Percentiles rank a stretch among this genome's conserved stretches.
phyloP scores from a whole-genome alignment of 2,797 vertebrate species.

The Syngnathus rostellatus region DNA sequence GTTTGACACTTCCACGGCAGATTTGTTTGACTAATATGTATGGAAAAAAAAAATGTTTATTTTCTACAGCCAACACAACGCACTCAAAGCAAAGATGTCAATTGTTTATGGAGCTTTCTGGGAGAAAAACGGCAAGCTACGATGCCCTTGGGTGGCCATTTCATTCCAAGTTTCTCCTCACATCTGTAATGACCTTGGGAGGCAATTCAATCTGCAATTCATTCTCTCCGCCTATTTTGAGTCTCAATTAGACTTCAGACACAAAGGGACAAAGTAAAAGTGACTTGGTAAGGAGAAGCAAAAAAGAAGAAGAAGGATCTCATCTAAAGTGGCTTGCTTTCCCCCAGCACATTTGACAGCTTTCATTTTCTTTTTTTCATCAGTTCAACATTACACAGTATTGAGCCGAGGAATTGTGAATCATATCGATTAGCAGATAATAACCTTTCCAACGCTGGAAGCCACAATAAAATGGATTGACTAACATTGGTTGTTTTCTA shows the following conservation, averaged over 20 bases:
- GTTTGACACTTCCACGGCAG: too few species aligned
- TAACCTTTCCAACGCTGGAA: not conserved
- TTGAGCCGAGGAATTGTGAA: not conserved
- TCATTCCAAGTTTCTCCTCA: slow-evolving; percentile 31
- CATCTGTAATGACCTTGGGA: slow-evolving; percentile 57
- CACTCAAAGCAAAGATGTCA: not conserved
- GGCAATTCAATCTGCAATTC: slow-evolving; percentile 59
- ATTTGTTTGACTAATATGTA: too few species aligned
- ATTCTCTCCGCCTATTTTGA: slow-evolving; percentile 42
- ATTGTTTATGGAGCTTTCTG: slow-evolving; percentile 8
- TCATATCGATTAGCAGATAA: not conserved
- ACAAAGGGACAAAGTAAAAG: slow-evolving; percentile 50
- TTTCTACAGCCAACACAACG: not conserved
- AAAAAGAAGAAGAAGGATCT: slow-evolving; percentile 23
- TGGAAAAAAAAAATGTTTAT: not conserved
- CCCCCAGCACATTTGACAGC: slow-evolving; percentile 14
- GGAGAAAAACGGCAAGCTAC: slow-evolving; percentile 12
- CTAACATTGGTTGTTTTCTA: too few species aligned
- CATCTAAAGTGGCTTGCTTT: slow-evolving; percentile 29
- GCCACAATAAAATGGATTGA: too few species aligned
- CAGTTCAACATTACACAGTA: slow-evolving; percentile 4
- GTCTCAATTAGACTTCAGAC: slow-evolving; percentile 55
- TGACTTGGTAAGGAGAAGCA: slow-evolving; percentile 35
- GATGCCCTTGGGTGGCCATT: slow-evolving; percentile 13
- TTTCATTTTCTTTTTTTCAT: slow-evolving; percentile 15